Evolutionary conservation across 35 echinoderm and acorn worm genomes (phyloP).

Genomic region (Holothuria glaberrima): DNA sequence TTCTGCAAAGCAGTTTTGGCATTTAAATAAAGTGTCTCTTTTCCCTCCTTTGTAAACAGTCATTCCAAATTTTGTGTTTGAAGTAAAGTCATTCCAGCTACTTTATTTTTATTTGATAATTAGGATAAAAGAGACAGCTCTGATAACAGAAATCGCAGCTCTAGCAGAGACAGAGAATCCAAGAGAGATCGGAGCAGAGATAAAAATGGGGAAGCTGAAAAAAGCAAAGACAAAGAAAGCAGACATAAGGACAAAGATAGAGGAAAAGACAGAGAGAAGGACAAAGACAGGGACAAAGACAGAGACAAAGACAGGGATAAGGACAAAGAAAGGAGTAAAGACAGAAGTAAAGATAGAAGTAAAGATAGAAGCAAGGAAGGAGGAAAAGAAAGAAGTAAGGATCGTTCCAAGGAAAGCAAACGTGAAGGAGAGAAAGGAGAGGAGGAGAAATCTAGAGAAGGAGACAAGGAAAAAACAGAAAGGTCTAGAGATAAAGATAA

Average conservation of each 20-base stretch:
- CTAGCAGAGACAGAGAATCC: slow-evolving; percentile 74
- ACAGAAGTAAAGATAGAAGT: slow-evolving; percentile 53
- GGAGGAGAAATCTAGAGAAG: slow-evolving; percentile 33
- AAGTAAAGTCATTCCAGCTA: neutral
- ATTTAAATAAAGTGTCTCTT: too few relatives aligned
- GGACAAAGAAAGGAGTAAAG: slow-evolving; percentile 54
- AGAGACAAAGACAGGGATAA: slow-evolving; percentile 32
- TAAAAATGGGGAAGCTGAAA: slow-evolving; percentile 66
- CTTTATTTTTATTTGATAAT: neutral
- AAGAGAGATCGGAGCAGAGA: slow-evolving; percentile 66
- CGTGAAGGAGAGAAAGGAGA: slow-evolving; percentile 63
- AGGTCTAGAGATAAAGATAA: slow-evolving; percentile 48
- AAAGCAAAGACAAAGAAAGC: slow-evolving; percentile 71
- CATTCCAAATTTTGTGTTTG: too few relatives aligned
- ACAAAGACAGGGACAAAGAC: slow-evolving; percentile 51
- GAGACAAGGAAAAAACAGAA: slow-evolving; percentile 53
- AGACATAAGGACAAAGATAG: slow-evolving; percentile 70
- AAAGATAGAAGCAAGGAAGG: slow-evolving; percentile 61
- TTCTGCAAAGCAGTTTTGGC: too few relatives aligned
- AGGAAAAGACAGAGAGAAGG: slow-evolving; percentile 60
- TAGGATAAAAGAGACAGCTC: slow-evolving; percentile 95
- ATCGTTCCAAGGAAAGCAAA: slow-evolving; percentile 50
- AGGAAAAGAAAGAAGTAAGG: slow-evolving; percentile 59
- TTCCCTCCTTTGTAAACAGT: too few relatives aligned
- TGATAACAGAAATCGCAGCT: slow-evolving; percentile 85